Conservation (phyloP, 1,140 invertebrate species). For the Drosophila tsacasi region DNA sequence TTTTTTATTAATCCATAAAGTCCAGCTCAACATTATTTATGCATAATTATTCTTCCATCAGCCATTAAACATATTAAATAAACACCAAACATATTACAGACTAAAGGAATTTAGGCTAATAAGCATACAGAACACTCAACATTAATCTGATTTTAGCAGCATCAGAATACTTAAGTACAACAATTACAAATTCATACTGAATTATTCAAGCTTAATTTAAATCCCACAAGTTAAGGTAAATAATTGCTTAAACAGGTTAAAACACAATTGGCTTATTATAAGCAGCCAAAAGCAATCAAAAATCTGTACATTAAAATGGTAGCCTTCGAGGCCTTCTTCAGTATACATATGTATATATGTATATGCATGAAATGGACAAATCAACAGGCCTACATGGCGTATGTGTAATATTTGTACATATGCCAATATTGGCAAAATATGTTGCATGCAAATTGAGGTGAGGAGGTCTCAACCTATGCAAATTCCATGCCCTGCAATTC, state of each 20-base stretch:
- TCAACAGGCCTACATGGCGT: constrained; percentile 28
- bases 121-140: too few relatives aligned
- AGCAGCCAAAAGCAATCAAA: constrained; percentile 5
- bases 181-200: neutral
- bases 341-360: neutral
- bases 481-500: constrained; percentile 23
- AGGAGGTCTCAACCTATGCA: constrained; percentile 25
- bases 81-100: neutral
- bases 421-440: constrained; percentile 32
- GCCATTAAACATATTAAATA: too few relatives aligned
- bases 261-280: neutral
- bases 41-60: neutral
- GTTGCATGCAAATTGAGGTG: constrained; percentile 24
- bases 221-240: neutral
- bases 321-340: neutral
- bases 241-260: neutral
- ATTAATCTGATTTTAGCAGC: neutral
- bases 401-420: constrained; percentile 40
- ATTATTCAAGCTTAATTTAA: neutral
- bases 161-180: neutral
- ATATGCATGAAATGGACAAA: constrained; percentile 7
- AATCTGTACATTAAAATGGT: neutral
- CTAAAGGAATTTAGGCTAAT: too few relatives aligned
- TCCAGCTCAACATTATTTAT: neutral
- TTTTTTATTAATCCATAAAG: neutral